Evolutionary conservation across 2,888 invertebrate genomes (phyloP).

Genomic region (Macrosiphum euphorbiae): DNA sequence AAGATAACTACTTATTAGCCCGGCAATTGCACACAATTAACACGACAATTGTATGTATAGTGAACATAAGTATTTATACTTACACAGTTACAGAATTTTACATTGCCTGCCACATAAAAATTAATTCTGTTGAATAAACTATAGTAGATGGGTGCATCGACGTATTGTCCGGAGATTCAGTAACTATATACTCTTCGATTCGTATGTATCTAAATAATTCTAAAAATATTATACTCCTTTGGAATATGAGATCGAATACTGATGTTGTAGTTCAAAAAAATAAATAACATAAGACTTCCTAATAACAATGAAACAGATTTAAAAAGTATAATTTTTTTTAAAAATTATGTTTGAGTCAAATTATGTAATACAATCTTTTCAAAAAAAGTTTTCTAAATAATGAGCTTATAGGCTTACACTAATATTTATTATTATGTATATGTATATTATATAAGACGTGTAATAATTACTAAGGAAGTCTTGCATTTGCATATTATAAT

Average conservation of each 20-base stretch:
- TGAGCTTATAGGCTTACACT: not conserved
- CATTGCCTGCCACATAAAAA: too few relatives aligned
- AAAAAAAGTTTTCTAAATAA: not conserved
- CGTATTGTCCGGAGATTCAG: not conserved
- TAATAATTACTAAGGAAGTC: not conserved
- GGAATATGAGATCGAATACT: not conserved
- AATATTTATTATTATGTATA: not conserved
- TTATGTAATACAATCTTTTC: not conserved
- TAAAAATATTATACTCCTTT: not conserved
- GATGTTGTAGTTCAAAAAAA: not conserved
- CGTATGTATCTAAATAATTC: not conserved
- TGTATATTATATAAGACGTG: not conserved
- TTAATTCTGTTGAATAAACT: not conserved
- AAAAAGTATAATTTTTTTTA: not conserved
- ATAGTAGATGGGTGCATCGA: not conserved
- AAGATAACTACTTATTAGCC: too few relatives aligned
- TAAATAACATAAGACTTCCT: not conserved
- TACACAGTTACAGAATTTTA: too few relatives aligned
- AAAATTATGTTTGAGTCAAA: not conserved
- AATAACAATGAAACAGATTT: not conserved
- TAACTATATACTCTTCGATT: not conserved
- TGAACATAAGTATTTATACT: too few relatives aligned
- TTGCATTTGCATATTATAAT: conserved; percentile 10
- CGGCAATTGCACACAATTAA: too few relatives aligned
- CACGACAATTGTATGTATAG: too few relatives aligned